Conservation (phyloP, 2,113 vertebrate species). For the Psilopogon haemacephalus region DNA sequence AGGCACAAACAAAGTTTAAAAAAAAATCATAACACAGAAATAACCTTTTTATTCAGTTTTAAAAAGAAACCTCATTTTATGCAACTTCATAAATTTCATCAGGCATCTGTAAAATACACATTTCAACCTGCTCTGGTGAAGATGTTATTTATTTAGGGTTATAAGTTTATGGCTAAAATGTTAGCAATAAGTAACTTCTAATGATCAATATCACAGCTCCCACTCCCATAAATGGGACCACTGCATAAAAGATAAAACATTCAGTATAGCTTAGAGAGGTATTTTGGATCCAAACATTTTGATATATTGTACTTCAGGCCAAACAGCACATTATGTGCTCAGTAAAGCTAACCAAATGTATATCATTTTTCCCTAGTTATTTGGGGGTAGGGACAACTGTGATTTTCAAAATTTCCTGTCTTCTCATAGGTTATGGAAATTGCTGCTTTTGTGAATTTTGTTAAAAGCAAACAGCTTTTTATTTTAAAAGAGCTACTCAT, state of each 20-base stretch:
- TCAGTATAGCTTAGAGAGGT: conserved; percentile 9
- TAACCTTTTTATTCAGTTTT: neutral
- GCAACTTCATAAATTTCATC: neutral
- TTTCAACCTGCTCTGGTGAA: neutral
- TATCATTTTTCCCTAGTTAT: conserved; percentile 15
- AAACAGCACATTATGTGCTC: conserved; percentile 20
- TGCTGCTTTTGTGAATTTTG: conserved; percentile 16
- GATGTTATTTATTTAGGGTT: neutral
- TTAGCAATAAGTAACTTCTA: conserved; percentile 13
- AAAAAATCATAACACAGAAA: neutral
- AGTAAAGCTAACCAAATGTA: conserved; percentile 47
- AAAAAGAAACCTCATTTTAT: neutral
- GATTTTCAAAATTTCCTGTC: conserved; percentile 23
- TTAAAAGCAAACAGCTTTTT: conserved; percentile 18
- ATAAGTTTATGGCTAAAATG: conserved; percentile 2
- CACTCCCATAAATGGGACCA: neutral
- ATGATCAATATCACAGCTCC: conserved; percentile 36
- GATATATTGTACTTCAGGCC: conserved; percentile 24
- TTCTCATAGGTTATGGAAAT: neutral
- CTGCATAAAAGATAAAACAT: conserved; percentile 16
- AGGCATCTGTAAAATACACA: neutral
- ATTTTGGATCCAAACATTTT: conserved; percentile 36
- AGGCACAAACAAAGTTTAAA: conserved; percentile 16
- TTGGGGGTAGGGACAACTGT: neutral
- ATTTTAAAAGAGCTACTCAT: neutral